These are phyloP conservation scores for Hoplostethus mediterraneus DNA, from an alignment of 2,797 vertebrate genomes.

Conservation along the genomic window DNA sequence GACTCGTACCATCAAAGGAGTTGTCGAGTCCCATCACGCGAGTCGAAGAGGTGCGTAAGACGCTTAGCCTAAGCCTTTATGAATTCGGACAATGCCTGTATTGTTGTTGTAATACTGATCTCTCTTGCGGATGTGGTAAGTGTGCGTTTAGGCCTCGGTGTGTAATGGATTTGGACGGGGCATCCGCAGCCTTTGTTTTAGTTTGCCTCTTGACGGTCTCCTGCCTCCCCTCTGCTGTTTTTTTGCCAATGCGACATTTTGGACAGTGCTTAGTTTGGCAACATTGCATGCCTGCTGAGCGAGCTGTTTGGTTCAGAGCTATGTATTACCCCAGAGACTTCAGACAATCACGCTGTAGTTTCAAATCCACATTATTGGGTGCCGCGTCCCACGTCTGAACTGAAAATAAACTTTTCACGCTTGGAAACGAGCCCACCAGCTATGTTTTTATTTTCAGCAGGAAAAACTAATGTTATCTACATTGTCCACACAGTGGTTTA, in stretches of 20 bases:
- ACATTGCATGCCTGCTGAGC: slow-evolving; percentile 74
- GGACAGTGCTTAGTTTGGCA: slow-evolving; percentile 79
- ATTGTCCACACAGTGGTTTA: slow-evolving; percentile 53
- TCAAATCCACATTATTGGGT: slow-evolving; percentile 59
- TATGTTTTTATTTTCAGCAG: slow-evolving; percentile 45
- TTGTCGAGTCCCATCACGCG: slow-evolving; percentile 33
- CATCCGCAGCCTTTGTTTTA: slow-evolving; percentile 66
- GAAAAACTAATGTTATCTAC: slow-evolving; percentile 49
- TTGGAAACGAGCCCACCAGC: slow-evolving; percentile 42
- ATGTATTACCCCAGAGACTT: slow-evolving; percentile 66
- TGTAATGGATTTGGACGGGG: slow-evolving; percentile 56
- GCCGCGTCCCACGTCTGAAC: slow-evolving; percentile 40
- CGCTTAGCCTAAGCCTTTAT: slow-evolving; percentile 47
- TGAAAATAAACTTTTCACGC: slow-evolving; percentile 54
- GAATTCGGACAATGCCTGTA: slow-evolving; percentile 51
- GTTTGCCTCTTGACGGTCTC: slow-evolving; percentile 57
- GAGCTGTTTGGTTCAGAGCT: slow-evolving; percentile 70
- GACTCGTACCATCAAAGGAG: slow-evolving; percentile 58
- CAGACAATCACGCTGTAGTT: slow-evolving; percentile 59
- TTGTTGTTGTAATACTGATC: slow-evolving; percentile 48
- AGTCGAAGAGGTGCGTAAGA: slow-evolving; percentile 37
- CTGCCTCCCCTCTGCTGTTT: slow-evolving; percentile 61
- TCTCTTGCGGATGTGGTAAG: slow-evolving; percentile 47
- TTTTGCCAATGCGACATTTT: slow-evolving; percentile 77
- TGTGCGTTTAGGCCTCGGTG: slow-evolving; percentile 49